A percentile compares a stretch with the other conserved stretches of the same genome.
These are phyloP conservation scores for Zaprionus vittiger DNA, from an alignment of 1,140 invertebrate genomes.

Conservation along the genomic window DNA sequence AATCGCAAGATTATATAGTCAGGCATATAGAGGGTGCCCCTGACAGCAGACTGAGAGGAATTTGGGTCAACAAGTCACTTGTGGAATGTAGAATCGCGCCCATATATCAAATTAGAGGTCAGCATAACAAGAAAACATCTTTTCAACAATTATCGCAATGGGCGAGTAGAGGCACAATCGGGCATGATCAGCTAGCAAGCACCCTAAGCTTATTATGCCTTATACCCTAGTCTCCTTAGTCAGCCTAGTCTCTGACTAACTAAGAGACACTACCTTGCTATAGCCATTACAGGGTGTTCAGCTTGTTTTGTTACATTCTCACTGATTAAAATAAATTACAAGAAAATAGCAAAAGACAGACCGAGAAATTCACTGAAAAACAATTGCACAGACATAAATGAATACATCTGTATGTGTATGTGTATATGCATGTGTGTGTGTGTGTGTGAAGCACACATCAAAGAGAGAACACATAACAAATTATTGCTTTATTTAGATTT, in stretches of 20 bases:
- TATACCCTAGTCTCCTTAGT: neutral
- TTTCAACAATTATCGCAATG: neutral
- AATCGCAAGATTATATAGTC: neutral
- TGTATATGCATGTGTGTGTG: neutral
- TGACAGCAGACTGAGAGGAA: slow-evolving; percentile 12
- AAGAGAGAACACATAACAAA: slow-evolving; percentile 48
- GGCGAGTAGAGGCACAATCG: neutral
- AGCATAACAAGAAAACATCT: slow-evolving; percentile 16
- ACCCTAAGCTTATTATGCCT: neutral
- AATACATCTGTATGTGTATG: neutral
- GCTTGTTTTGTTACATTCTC: slow-evolving; percentile 28
- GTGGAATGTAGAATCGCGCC: slow-evolving; percentile 12
- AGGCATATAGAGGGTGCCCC: neutral
- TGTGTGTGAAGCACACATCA: slow-evolving; percentile 6
- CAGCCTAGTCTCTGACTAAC: neutral
- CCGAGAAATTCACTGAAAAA: slow-evolving; percentile 19
- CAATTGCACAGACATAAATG: slow-evolving; percentile 11
- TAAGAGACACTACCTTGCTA: neutral
- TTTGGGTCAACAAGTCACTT: slow-evolving; percentile 29
- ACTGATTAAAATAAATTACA: slow-evolving; percentile 41
- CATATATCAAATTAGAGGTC: slow-evolving; percentile 29
- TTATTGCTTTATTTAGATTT: slow-evolving; percentile 76
- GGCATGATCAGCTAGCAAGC: neutral
- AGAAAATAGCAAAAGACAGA: slow-evolving; percentile 21
- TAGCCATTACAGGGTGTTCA: neutral